Conservation (phyloP, 2,113 vertebrate genomes). For the Sitta europaea region DNA sequence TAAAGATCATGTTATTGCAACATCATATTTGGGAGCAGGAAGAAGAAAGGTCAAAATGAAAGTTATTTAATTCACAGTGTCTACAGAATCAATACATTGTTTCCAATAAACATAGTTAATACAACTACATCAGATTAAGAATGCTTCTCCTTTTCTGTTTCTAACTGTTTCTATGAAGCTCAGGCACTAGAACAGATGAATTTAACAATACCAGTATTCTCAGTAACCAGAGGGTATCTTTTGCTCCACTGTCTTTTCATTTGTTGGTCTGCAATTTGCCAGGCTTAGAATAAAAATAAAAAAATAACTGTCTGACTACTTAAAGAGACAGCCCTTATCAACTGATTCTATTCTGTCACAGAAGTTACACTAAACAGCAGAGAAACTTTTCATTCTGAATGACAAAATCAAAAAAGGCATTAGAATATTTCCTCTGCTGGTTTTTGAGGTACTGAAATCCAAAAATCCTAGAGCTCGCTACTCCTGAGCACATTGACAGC, state of each 20-base stretch:
- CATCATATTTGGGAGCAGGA: not conserved
- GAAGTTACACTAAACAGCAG: not conserved
- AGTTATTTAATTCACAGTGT: not conserved
- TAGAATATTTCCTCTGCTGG: not conserved
- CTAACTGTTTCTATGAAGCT: not conserved
- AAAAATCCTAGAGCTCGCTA: not conserved
- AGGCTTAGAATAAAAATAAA: not conserved
- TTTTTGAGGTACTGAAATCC: not conserved
- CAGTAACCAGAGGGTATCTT: not conserved
- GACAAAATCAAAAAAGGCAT: not conserved
- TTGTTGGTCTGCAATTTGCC: not conserved
- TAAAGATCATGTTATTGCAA: not conserved
- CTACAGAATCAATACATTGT: not conserved
- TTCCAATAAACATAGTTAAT: not conserved
- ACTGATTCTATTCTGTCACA: not conserved
- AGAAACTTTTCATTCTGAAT: not conserved
- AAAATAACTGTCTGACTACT: not conserved
- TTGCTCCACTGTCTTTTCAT: not conserved
- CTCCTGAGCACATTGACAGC: not conserved
- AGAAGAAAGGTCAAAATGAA: not conserved
- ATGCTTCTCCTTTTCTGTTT: not conserved
- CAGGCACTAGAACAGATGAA: not conserved
- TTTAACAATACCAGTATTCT: not conserved
- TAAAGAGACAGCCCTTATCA: not conserved
- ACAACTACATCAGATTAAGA: not conserved